phyloP scores from a whole-genome alignment of 2,113 vertebrate species.

The Festucalex cinctus region DNA sequence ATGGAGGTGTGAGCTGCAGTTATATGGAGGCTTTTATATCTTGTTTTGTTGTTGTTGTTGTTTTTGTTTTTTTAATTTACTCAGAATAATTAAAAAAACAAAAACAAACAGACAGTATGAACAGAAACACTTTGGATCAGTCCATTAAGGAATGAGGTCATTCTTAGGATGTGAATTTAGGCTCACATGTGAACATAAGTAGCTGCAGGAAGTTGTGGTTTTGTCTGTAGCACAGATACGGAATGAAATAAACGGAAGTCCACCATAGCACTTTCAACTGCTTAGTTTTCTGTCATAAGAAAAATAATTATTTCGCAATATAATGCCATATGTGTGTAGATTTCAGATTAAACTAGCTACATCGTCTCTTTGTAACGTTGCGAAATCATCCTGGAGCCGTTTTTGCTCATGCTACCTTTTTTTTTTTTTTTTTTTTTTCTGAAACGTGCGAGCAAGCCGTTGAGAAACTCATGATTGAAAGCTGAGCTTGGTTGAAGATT shows the following conservation, averaged over 20 bases:
- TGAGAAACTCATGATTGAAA: no score
- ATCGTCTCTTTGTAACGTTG: no score
- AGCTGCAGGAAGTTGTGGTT: constrained; percentile 8
- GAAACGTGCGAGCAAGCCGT: no score
- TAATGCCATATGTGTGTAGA: not conserved
- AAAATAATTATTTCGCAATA: not conserved
- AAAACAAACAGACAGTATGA: no score
- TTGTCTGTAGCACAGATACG: not conserved
- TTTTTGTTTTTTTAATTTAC: not conserved
- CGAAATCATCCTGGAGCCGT: no score
- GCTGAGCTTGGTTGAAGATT: no score
- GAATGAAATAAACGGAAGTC: constrained; percentile 1
- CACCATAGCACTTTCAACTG: not conserved
- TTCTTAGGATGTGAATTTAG: not conserved
- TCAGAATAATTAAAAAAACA: not conserved
- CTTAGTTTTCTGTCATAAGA: constrained; percentile 1
- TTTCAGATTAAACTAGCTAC: not conserved
- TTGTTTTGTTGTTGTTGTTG: no score
- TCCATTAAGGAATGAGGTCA: not conserved
- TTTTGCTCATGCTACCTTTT: no score
- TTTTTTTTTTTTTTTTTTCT: no score
- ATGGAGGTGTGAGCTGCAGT: constrained; percentile 77
- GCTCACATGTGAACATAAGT: not conserved
- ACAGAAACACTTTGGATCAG: not conserved
- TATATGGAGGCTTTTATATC: not conserved